Evolutionary conservation across 2,888 invertebrate species (phyloP).

Genomic region (Eupeodes luniger): DNA sequence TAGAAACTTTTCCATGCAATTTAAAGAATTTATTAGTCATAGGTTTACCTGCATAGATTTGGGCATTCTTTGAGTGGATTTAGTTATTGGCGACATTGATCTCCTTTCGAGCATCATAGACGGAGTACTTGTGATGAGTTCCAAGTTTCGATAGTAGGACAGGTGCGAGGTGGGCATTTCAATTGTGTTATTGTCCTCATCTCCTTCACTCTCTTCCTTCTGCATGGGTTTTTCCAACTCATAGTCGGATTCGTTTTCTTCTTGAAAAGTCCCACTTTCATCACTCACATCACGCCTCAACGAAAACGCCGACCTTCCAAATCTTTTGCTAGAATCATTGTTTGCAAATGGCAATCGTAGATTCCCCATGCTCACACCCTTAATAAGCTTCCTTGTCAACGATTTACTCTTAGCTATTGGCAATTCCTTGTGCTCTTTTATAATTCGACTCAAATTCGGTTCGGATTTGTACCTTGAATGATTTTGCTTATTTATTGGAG

Average conservation of each 20-base stretch:
- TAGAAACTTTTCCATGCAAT: conserved; percentile 15
- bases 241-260: conserved; percentile 42
- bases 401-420: conserved; percentile 77
- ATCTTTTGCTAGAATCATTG: conserved; percentile 79
- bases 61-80: conserved; percentile 93
- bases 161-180: conserved; percentile 76
- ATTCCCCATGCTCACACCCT: conserved; percentile 84
- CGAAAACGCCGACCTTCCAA: conserved; percentile 80
- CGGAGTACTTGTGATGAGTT: conserved; percentile 82
- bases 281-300: conserved; percentile 79
- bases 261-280: conserved; percentile 72
- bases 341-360: conserved; percentile 82
- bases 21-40: neutral
- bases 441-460: conserved; percentile 81
- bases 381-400: conserved; percentile 81
- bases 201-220: conserved; percentile 16
- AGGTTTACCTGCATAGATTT: conserved; percentile 93
- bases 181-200: conserved; percentile 38
- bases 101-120: conserved; percentile 86
- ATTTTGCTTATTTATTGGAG: conserved; percentile 78
- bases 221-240: conserved; percentile 54
- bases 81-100: conserved; percentile 95
- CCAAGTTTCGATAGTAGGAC: conserved; percentile 80
- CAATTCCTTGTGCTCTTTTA: conserved; percentile 50
- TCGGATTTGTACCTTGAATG: conserved; percentile 82